Evolutionary conservation across 2,113 vertebrate genomes (phyloP), one percentile per base, ranked within the genome.

Genomic region (Pachypanchax playfairii): DNA sequence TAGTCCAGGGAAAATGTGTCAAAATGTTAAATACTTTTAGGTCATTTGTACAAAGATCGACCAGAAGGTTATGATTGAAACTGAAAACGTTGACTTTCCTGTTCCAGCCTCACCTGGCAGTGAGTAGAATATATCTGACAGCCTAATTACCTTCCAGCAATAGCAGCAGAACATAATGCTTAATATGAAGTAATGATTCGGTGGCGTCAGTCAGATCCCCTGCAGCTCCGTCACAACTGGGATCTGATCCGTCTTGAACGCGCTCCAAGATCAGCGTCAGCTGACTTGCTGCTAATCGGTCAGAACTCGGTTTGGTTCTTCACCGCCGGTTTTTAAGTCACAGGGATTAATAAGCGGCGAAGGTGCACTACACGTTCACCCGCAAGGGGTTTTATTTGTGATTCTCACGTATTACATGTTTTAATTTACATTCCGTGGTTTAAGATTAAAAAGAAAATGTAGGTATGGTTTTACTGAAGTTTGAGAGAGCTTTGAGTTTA

Each of bases 261-360:
- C 1, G 8, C 39, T 74, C 66, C 57, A 64, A 70, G 21, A 52
- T 70, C 31, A 9, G 8, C 59, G 57, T 85, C 75, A 72, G 67
- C 67, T 77, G 76, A 72, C 29, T 41, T 28, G 20, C 54, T 35
- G 64, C 66, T 86, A 84, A 86, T 86, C 82, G 75, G 66, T 29
- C 62, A 70, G 58, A 75, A 73, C 53, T 77, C 53, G n/a, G n/a
- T n/a, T n/a, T n/a, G n/a, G n/a, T n/a, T n/a, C n/a, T n/a, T 74
- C 51, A 56, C 78, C 75, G 73, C 74, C 80, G 79, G 52, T 66
- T 80, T 80, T 63, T 51, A 59, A 31, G 57, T 21, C 38, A 28
- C 1, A 2, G n/a, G 33, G 75, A 79, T 84, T 82, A 74, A 68
- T 75, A 31, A 57, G 43, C 17, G 24, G 41, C 33, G 46, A 69